A percentile compares a stretch with the other conserved stretches of the same genome.
phyloP scores from a whole-genome alignment of 1,140 invertebrate genomes.

The Drosophila nannoptera region DNA sequence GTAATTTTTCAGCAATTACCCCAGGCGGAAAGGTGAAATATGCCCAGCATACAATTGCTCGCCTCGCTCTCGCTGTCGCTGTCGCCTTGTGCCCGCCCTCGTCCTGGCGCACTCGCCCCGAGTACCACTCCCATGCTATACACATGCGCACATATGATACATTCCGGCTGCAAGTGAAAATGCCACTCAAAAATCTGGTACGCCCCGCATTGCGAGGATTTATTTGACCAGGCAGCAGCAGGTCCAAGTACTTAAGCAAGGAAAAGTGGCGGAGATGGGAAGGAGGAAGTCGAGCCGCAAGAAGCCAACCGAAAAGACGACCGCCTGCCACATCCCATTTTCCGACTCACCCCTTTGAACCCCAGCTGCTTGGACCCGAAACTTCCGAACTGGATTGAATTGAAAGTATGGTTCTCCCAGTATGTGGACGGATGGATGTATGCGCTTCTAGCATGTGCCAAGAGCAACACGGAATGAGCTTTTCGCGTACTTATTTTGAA shows the following conservation, averaged over 20 bases:
- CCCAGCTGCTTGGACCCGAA: constrained; percentile 48
- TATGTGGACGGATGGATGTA: not conserved
- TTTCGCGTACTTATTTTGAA: too few species aligned
- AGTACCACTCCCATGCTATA: constrained; percentile 8
- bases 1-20: constrained; percentile 76
- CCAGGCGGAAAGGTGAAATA: constrained; percentile 6
- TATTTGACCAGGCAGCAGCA: constrained; percentile 57
- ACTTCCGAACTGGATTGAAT: constrained; percentile 71
- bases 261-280: constrained; percentile 6
- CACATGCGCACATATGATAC: constrained; percentile 59
- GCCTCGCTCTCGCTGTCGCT: too few species aligned
- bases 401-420: constrained; percentile 59
- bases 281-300: not conserved
- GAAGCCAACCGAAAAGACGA: not conserved
- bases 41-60: constrained; percentile 5
- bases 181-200: constrained; percentile 75
- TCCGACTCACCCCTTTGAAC: constrained; percentile 18
- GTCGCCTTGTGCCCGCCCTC: too few species aligned
- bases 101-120: not conserved
- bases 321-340: constrained; percentile 14
- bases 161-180: constrained; percentile 70
- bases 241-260: constrained; percentile 54
- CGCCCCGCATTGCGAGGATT: constrained; percentile 60
- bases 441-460: not conserved
- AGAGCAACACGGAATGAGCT: too few species aligned